Evolutionary conservation across 2,113 vertebrate species (phyloP).

Genomic region (Platysternon megacephalum): DNA sequence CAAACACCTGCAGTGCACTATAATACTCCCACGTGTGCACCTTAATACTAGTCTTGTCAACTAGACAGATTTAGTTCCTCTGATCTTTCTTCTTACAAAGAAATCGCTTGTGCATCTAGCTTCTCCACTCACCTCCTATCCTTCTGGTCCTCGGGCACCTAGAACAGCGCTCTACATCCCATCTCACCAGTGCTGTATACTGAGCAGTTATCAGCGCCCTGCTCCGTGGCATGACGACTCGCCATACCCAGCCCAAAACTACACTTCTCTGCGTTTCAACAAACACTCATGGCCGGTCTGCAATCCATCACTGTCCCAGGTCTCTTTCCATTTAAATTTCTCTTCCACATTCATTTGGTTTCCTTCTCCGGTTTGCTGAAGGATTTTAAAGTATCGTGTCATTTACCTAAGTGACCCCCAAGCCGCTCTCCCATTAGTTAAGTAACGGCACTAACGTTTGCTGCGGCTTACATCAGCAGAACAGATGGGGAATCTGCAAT

Average conservation of each 20-base stretch:
- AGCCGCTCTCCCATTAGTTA: accelerated
- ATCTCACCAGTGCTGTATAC: not conserved
- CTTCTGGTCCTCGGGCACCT: accelerated
- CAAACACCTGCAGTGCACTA: no score
- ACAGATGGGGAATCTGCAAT: not conserved
- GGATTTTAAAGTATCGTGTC: not conserved
- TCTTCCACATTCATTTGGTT: not conserved
- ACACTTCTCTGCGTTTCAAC: not conserved
- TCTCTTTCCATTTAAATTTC: not conserved
- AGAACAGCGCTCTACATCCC: no score
- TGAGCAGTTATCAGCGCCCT: not conserved
- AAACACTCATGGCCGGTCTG: not conserved
- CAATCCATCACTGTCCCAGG: not conserved
- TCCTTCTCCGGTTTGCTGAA: not conserved
- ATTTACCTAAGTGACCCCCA: not conserved
- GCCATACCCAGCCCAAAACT: no score
- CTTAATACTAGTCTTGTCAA: not conserved
- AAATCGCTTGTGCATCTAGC: not conserved
- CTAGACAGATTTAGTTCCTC: not conserved
- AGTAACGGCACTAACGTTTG: not conserved
- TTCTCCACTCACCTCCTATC: not conserved
- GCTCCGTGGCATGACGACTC: not conserved
- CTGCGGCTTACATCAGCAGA: not conserved
- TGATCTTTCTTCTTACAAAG: not conserved
- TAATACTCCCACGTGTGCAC: not conserved